phyloP scores from a whole-genome alignment of 2,888 invertebrate genomes.

The Heliconius cydno region DNA sequence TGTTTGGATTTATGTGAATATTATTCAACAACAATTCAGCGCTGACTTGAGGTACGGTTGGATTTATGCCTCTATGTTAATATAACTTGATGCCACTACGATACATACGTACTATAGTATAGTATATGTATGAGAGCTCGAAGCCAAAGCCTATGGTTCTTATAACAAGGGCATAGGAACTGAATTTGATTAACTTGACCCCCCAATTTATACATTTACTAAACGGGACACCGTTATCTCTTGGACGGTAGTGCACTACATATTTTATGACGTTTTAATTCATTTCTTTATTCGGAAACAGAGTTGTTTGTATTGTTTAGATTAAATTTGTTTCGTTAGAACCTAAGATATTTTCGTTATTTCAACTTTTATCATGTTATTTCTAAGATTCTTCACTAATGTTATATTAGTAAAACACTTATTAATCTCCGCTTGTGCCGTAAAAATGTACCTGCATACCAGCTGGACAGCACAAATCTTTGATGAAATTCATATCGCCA shows the following conservation, averaged over 20 bases:
- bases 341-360: not conserved
- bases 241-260: constrained; percentile 35
- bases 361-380: not conserved
- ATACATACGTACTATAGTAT: constrained; percentile 41
- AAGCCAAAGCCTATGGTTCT: constrained; percentile 22
- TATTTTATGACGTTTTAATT: constrained; percentile 42
- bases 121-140: constrained; percentile 53
- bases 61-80: constrained; percentile 69
- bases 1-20: constrained; percentile 75
- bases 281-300: constrained; percentile 12
- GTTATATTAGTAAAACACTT: no score
- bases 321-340: not conserved
- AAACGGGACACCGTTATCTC: constrained; percentile 42
- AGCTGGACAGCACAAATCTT: no score
- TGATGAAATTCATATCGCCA: no score
- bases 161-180: constrained; percentile 18
- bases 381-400: not conserved
- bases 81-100: constrained; percentile 58
- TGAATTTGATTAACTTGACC: constrained; percentile 9
- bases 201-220: constrained; percentile 30
- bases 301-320: not conserved
- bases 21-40: constrained; percentile 65
- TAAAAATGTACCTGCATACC: no score
- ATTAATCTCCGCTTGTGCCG: no score
- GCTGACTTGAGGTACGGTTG: constrained; percentile 60